These are phyloP conservation scores for Unio pictorum DNA, from an alignment of 2,888 invertebrate genomes.

Conservation along the genomic window DNA sequence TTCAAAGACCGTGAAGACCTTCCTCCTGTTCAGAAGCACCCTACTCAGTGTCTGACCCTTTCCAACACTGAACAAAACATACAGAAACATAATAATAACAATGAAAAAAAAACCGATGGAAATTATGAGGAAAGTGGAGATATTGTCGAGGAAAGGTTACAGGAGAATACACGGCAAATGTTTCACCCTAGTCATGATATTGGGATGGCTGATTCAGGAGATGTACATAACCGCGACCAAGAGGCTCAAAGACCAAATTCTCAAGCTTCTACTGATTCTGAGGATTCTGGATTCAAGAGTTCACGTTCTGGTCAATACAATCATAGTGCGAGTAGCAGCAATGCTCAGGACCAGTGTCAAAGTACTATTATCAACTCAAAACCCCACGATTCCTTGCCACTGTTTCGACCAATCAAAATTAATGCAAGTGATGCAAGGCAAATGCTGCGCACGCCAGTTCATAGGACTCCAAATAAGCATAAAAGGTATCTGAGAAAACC, in stretches of 20 bases:
- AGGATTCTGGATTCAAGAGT: constrained; percentile 64
- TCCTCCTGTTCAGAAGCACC: constrained; percentile 39
- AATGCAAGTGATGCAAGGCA: constrained; percentile 35
- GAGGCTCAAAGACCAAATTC: constrained; percentile 51
- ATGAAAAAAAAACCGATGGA: constrained; percentile 27
- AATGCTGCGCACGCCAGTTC: constrained; percentile 24
- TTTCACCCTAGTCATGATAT: constrained; percentile 53
- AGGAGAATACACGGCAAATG: constrained; percentile 29
- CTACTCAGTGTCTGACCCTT: constrained; percentile 44
- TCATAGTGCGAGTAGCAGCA: constrained; percentile 52
- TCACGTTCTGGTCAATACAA: constrained; percentile 56
- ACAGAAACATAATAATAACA: constrained; percentile 21
- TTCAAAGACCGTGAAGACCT: constrained; percentile 31
- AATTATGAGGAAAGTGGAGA: constrained; percentile 37
- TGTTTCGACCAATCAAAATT: constrained; percentile 55
- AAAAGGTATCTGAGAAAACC: constrained; percentile 19
- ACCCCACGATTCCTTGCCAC: constrained; percentile 42
- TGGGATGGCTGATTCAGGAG: constrained; percentile 53
- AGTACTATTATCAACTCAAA: constrained; percentile 20
- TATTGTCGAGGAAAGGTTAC: constrained; percentile 21
- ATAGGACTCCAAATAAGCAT: constrained; percentile 30
- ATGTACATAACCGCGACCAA: constrained; percentile 15
- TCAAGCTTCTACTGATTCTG: constrained; percentile 63
- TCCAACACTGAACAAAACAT: constrained; percentile 20
- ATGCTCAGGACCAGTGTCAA: constrained; percentile 36